phyloP scores from a whole-genome alignment of 2,888 invertebrate genomes.

The Eucera pruinosa region DNA sequence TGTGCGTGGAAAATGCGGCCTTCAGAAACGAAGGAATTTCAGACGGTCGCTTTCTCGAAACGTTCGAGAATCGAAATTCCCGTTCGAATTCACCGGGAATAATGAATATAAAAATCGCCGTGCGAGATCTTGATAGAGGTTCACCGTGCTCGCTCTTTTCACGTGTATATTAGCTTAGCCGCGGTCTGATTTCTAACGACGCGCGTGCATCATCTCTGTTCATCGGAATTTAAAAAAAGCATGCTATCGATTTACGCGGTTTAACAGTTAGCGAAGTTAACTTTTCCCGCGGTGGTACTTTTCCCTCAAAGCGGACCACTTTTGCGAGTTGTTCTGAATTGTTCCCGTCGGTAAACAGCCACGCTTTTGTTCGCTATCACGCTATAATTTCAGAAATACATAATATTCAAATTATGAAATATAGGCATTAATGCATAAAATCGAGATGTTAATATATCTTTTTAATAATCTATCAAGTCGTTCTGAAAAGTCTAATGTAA shows the following conservation, averaged over 20 bases:
- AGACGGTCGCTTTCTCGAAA: constrained; percentile 14
- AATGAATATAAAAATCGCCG: constrained; percentile 13
- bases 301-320: constrained; percentile 58
- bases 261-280: constrained; percentile 54
- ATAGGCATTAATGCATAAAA: neutral
- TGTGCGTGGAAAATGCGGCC: constrained; percentile 12
- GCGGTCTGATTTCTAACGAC: constrained; percentile 36
- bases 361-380: neutral
- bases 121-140: constrained; percentile 19
- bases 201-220: constrained; percentile 21
- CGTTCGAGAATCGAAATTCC: constrained; percentile 19
- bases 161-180: constrained; percentile 6
- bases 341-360: constrained; percentile 31
- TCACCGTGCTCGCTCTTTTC: constrained; percentile 6
- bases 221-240: constrained; percentile 56
- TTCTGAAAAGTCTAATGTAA: too few species aligned
- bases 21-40: constrained; percentile 13
- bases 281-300: constrained; percentile 52
- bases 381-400: neutral
- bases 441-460: too few species aligned
- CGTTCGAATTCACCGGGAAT: constrained; percentile 8
- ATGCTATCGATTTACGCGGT: constrained; percentile 51
- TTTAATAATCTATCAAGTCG: too few species aligned
- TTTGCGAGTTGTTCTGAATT: constrained; percentile 48
- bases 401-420: neutral